Evolutionary conservation across 2,888 invertebrate species (phyloP).

Genomic region (Nemurella pictetii): DNA sequence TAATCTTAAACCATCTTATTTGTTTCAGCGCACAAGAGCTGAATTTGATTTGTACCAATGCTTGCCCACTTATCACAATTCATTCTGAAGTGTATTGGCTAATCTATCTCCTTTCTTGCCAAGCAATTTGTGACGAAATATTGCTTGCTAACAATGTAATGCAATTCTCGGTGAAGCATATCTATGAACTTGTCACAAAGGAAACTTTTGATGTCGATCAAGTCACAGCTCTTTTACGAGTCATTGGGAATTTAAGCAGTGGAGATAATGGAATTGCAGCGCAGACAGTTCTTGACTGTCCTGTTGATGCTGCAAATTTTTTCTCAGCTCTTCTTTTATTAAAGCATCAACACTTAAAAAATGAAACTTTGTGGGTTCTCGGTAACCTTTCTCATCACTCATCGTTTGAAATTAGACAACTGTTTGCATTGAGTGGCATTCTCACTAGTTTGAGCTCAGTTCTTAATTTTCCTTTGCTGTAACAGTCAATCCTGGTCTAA

Average conservation of each 20-base stretch:
- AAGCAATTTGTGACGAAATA: conserved; percentile 23
- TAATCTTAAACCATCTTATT: background rate
- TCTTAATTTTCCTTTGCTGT: background rate
- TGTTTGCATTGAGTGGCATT: background rate
- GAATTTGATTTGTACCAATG: background rate
- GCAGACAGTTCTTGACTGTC: conserved; percentile 27
- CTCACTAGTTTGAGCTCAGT: background rate
- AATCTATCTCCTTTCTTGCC: conserved; percentile 35
- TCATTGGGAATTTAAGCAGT: conserved; percentile 48
- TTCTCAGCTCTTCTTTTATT: conserved; percentile 27
- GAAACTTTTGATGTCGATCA: background rate
- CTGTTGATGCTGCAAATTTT: background rate
- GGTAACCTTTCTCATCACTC: conserved; percentile 50
- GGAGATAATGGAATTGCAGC: conserved; percentile 46
- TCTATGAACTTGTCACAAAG: background rate
- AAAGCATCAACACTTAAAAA: conserved; percentile 47
- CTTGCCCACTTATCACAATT: conserved; percentile 27
- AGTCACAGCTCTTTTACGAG: conserved; percentile 48
- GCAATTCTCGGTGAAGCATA: background rate
- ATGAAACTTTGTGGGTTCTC: conserved; percentile 51
- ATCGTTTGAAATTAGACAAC: conserved; percentile 39
- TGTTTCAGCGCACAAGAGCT: conserved; percentile 32
- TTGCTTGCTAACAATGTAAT: conserved; percentile 28
- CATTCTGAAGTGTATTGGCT: conserved; percentile 29
- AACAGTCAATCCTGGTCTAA: too few relatives aligned